Conservation (phyloP, 1,140 invertebrate species). For the Papilio machaon region DNA sequence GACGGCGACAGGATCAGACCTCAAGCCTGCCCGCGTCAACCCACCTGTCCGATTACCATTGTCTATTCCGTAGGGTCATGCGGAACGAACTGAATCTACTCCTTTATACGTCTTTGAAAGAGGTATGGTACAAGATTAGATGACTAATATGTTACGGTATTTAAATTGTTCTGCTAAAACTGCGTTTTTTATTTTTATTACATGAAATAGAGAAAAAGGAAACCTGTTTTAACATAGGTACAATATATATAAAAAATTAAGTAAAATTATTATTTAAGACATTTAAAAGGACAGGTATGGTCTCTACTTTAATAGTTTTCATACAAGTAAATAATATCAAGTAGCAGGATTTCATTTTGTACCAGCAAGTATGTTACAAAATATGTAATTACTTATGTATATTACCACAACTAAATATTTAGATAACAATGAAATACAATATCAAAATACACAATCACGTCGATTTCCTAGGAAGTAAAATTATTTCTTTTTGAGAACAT, state of each 20-base stretch:
- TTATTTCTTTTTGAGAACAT: slow-evolving; percentile 39
- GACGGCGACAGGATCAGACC: slow-evolving; percentile 13
- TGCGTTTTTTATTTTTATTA: not conserved
- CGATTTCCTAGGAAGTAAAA: slow-evolving; percentile 71
- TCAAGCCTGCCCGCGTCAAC: slow-evolving; percentile 56
- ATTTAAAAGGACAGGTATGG: too few relatives aligned
- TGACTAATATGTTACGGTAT: slow-evolving; percentile 59
- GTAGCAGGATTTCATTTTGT: too few relatives aligned
- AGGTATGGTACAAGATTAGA: slow-evolving; percentile 61
- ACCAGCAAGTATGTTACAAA: not conserved
- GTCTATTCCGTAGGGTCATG: slow-evolving; percentile 68
- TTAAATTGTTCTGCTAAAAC: slow-evolving; percentile 7
- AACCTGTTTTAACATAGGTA: too few relatives aligned
- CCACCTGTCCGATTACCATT: slow-evolving; percentile 79
- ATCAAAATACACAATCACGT: slow-evolving; percentile 66
- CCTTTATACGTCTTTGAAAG: slow-evolving; percentile 72
- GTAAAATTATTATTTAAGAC: too few relatives aligned
- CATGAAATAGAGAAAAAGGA: not conserved
- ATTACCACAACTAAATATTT: slow-evolving; percentile 30
- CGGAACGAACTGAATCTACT: slow-evolving; percentile 75
- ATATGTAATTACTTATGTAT: not conserved
- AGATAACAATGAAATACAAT: not conserved
- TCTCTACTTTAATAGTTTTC: too few relatives aligned
- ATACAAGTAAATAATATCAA: too few relatives aligned
- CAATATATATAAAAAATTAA: too few relatives aligned